A percentile compares a stretch with the other conserved stretches of the same genome.
Conservation (phyloP, 92 coral and sea anemone species). For the Phenganax subtilis region DNA sequence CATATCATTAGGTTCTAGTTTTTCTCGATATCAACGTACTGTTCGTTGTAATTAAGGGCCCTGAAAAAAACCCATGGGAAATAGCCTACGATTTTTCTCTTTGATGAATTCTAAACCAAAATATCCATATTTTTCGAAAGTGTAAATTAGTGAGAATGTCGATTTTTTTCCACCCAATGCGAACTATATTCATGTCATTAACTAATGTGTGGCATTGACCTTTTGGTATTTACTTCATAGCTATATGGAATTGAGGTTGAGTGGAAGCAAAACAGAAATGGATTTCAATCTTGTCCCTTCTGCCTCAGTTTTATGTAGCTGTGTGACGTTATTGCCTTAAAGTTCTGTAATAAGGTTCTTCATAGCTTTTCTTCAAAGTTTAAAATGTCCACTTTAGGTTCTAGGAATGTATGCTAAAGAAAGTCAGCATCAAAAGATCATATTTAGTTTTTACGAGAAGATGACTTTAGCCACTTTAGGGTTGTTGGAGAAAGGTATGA, state of each 20-base stretch:
- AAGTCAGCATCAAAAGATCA: constrained; percentile 59
- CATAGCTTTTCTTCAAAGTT: background rate
- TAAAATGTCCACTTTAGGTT: constrained; percentile 43
- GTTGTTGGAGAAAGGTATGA: constrained; percentile 70
- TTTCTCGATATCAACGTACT: background rate
- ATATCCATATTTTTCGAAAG: background rate
- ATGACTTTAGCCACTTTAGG: constrained; percentile 63
- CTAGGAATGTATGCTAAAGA: constrained; percentile 87
- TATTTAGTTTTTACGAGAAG: constrained; percentile 64
- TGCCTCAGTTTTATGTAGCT: too few relatives aligned
- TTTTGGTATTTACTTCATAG: too few relatives aligned
- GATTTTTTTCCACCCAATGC: too few relatives aligned
- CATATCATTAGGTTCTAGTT: background rate
- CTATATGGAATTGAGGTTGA: too few relatives aligned
- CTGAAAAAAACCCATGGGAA: too few relatives aligned
- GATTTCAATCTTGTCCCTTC: too few relatives aligned
- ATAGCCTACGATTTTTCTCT: background rate
- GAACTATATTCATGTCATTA: too few relatives aligned
- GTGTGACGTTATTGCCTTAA: too few relatives aligned
- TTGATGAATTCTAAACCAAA: background rate
- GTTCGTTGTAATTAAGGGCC: background rate
- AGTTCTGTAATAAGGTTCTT: too few relatives aligned
- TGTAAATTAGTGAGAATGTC: too few relatives aligned
- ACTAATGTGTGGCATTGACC: too few relatives aligned
- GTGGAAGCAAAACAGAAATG: too few relatives aligned